Evolutionary conservation across 2,113 vertebrate species (phyloP).

Genomic region (Phaethornis superciliosus): DNA sequence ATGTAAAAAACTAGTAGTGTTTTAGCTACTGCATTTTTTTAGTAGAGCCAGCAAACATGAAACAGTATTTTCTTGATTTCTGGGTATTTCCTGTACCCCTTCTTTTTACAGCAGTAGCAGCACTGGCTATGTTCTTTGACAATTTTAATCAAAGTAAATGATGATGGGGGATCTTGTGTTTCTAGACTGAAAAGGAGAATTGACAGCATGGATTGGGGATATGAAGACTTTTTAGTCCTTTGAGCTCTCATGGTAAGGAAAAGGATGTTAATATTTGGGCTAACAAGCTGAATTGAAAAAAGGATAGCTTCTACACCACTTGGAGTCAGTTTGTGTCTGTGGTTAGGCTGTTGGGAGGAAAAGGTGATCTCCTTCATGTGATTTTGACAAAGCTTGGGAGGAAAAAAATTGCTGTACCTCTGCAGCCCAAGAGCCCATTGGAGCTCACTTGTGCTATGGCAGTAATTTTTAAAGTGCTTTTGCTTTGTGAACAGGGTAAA

Average conservation of each 20-base stretch:
- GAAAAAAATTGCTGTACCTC: fast-evolving
- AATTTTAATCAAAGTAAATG: not conserved
- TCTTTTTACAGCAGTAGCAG: not conserved
- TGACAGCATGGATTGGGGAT: not conserved
- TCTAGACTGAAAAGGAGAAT: not conserved
- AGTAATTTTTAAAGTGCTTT: not conserved
- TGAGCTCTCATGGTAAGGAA: not conserved
- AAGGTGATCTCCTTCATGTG: not conserved
- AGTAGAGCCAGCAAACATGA: fast-evolving
- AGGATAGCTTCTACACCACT: not conserved
- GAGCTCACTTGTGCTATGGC: not conserved
- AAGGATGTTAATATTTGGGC: not conserved
- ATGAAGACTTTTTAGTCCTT: not conserved
- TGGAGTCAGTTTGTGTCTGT: fast-evolving
- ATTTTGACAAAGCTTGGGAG: not conserved
- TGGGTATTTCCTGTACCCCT: not conserved
- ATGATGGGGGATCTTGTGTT: not conserved
- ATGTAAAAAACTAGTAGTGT: too few species aligned
- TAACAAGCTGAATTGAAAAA: not conserved
- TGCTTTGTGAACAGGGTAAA: not conserved
- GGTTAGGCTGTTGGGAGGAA: not conserved
- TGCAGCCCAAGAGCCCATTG: not conserved
- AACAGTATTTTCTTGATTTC: not conserved
- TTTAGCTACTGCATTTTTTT: too few species aligned
- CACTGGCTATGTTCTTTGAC: not conserved